A percentile compares a stretch with the other conserved stretches of the same genome.
These are phyloP conservation scores for Thymallus thymallus DNA, from an alignment of 2,113 vertebrate genomes.

Conservation along the genomic window DNA sequence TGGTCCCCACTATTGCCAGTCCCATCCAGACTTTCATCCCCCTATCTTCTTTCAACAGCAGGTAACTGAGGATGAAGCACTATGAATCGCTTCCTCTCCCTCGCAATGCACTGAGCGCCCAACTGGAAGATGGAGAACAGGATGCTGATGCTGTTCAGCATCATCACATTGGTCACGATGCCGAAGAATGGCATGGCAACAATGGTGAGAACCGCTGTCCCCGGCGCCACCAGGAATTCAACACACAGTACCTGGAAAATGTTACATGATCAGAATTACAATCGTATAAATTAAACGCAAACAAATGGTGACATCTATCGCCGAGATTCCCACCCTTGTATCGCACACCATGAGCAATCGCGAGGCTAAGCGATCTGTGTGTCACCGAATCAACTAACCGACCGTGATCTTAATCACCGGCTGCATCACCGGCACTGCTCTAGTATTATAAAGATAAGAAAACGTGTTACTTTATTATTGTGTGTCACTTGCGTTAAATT, in stretches of 20 bases:
- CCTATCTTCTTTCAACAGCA: neutral
- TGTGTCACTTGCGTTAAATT: too few species aligned
- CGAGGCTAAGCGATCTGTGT: neutral
- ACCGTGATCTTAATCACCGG: too few species aligned
- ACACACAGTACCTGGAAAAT: conserved; percentile 32
- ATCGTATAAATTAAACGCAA: neutral
- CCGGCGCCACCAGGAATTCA: conserved; percentile 39
- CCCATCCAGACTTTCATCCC: conserved; percentile 38
- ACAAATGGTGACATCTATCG: too few species aligned
- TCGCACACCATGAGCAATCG: too few species aligned
- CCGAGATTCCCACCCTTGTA: too few species aligned
- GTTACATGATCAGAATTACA: neutral
- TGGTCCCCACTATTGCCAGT: conserved; percentile 55
- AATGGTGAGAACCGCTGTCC: conserved; percentile 43
- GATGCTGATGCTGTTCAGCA: conserved; percentile 45
- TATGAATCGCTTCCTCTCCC: conserved; percentile 40
- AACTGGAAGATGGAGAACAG: conserved; percentile 40
- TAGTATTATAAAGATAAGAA: too few species aligned
- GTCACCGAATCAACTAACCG: too few species aligned
- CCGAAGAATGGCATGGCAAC: conserved; percentile 54
- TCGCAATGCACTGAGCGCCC: conserved; percentile 11
- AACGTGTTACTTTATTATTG: too few species aligned
- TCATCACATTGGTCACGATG: conserved; percentile 50
- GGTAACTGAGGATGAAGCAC: conserved; percentile 46
- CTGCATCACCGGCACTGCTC: too few species aligned